Conservation (phyloP, 2,797 vertebrate species). For the Squalus acanthias region DNA sequence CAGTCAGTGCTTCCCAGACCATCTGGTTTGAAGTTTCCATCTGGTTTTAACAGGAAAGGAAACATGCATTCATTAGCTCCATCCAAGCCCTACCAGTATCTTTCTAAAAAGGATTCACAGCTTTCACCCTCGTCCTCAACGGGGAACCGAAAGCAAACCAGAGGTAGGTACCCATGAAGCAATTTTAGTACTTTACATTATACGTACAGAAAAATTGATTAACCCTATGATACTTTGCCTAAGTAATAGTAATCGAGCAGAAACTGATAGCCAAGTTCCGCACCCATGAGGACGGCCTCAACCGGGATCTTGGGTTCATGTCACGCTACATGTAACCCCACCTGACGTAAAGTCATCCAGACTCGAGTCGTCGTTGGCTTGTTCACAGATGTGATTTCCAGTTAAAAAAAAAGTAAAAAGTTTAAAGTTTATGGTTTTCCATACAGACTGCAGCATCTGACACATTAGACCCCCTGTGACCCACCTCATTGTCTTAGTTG, state of each 20-base stretch:
- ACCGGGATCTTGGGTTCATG: too few species aligned
- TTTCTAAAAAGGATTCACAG: constrained; percentile 4
- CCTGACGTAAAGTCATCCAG: too few species aligned
- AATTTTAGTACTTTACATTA: neutral
- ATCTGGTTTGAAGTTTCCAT: constrained; percentile 29
- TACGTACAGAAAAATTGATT: neutral
- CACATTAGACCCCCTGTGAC: too few species aligned
- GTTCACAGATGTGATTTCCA: too few species aligned
- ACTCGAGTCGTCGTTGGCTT: too few species aligned
- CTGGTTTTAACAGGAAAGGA: constrained; percentile 31
- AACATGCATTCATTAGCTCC: constrained; percentile 6
- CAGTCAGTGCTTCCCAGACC: constrained; percentile 8
- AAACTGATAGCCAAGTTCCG: too few species aligned
- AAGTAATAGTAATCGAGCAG: neutral
- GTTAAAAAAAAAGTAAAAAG: too few species aligned
- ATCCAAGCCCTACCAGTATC: constrained; percentile 9
- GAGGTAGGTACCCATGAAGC: neutral
- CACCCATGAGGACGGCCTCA: too few species aligned
- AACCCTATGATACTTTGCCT: neutral
- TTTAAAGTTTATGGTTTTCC: too few species aligned
- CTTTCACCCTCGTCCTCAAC: neutral
- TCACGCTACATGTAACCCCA: too few species aligned
- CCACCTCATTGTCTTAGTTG: too few species aligned
- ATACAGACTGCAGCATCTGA: too few species aligned
- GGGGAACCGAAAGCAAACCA: neutral